Evolutionary conservation across 2,797 vertebrate species (phyloP).

Genomic region (Babyrousa celebensis): DNA sequence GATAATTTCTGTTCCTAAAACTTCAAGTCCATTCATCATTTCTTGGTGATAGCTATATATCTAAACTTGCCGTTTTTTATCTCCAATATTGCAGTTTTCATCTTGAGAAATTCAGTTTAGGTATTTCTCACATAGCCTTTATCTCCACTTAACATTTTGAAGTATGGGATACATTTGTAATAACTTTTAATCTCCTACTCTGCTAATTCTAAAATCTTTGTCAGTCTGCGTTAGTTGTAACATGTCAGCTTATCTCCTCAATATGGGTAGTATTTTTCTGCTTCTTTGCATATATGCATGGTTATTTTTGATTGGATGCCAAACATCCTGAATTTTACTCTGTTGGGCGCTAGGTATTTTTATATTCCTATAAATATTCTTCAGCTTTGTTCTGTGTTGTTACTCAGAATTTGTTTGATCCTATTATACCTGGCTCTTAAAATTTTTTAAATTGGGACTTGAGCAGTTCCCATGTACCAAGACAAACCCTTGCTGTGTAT

Average conservation of each 20-base stretch:
- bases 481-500: background rate
- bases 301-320: background rate
- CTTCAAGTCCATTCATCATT: background rate
- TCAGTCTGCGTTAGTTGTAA: background rate
- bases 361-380: conserved; percentile 11
- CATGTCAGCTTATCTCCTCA: background rate
- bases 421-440: background rate
- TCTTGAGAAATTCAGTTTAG: background rate
- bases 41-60: too few relatives aligned
- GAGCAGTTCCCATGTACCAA: background rate
- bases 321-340: background rate
- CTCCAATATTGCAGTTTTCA: background rate
- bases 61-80: background rate
- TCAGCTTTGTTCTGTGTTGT: background rate
- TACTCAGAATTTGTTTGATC: background rate
- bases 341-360: background rate
- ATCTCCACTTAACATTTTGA: background rate
- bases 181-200: background rate
- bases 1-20: background rate
- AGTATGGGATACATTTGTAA: background rate
- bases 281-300: background rate
- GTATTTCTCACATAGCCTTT: background rate
- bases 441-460: background rate
- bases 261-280: background rate
- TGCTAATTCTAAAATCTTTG: background rate